phyloP scores from a whole-genome alignment of 2,113 vertebrate species.

The Dromas ardeola region DNA sequence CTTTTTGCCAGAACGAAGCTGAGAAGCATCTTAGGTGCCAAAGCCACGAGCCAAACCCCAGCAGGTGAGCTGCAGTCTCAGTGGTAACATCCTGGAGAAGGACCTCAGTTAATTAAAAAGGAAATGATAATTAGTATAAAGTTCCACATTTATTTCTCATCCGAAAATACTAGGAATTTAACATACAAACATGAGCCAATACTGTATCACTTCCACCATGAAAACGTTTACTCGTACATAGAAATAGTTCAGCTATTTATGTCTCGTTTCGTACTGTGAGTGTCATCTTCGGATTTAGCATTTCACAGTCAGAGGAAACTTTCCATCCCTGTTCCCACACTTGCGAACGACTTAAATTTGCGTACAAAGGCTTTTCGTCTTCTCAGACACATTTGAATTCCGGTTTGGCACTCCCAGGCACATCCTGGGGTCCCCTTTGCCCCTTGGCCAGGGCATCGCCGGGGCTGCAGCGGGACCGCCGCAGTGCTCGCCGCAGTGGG shows the following conservation, averaged over 20 bases:
- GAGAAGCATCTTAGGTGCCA: not conserved
- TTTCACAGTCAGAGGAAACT: not conserved
- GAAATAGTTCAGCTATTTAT: conserved; percentile 9
- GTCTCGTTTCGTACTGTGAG: not conserved
- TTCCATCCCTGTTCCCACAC: not conserved
- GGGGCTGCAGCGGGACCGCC: not conserved
- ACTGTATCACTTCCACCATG: not conserved
- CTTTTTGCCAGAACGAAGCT: not conserved
- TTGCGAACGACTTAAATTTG: not conserved
- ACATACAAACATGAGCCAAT: not conserved
- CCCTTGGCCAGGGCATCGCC: not conserved
- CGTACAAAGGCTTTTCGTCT: not conserved
- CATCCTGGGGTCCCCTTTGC: not conserved
- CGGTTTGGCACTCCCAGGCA: not conserved
- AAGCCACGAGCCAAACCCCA: not conserved
- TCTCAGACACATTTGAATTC: not conserved
- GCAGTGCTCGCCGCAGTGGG: not conserved
- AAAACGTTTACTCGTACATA: not conserved
- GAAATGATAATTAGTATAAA: conserved; percentile 9
- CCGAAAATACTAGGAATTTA: not conserved
- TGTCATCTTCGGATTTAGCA: not conserved
- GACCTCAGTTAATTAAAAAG: conserved; percentile 51
- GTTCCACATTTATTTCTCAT: not conserved
- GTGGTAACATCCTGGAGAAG: conserved; percentile 22
- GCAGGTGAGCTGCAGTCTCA: not conserved